These are phyloP conservation scores for Ormyrus labotus DNA, from an alignment of 2,888 invertebrate genomes.

Conservation along the genomic window DNA sequence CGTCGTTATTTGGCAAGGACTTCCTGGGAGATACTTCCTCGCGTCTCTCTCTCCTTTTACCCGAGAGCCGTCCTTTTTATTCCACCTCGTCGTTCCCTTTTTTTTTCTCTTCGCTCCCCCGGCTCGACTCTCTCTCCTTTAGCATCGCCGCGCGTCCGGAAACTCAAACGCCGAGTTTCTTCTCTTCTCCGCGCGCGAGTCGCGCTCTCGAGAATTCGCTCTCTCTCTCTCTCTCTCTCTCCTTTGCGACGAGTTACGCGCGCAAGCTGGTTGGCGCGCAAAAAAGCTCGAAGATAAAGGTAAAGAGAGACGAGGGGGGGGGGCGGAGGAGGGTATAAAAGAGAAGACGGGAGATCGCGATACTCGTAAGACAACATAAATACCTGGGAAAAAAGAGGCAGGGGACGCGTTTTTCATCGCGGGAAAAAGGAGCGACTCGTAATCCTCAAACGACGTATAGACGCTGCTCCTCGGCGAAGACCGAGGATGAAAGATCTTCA, in stretches of 20 bases:
- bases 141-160: background rate
- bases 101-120: background rate
- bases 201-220: background rate
- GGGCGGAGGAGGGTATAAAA: background rate
- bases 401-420: slow-evolving; percentile 60
- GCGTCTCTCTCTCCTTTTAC: slow-evolving; percentile 2
- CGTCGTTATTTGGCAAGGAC: slow-evolving; percentile 39
- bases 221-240: slow-evolving; percentile 5
- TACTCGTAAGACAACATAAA: slow-evolving; percentile 52
- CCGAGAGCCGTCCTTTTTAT: slow-evolving; percentile 11
- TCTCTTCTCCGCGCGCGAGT: background rate
- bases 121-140: slow-evolving; percentile 23
- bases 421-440: slow-evolving; percentile 47
- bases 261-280: slow-evolving; percentile 1
- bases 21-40: background rate
- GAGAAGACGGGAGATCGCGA: slow-evolving; percentile 7
- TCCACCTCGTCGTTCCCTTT: background rate
- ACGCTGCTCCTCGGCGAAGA: slow-evolving; percentile 29
- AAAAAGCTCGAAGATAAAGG: slow-evolving; percentile 19
- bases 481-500: slow-evolving; percentile 68
- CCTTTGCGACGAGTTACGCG: slow-evolving; percentile 12
- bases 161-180: slow-evolving; percentile 39
- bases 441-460: slow-evolving; percentile 69
- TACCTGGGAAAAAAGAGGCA: background rate
- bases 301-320: slow-evolving; percentile 7